Base-by-base conservation (phyloP, 2,113 vertebrate species). In the Uria lomvia region DNA sequence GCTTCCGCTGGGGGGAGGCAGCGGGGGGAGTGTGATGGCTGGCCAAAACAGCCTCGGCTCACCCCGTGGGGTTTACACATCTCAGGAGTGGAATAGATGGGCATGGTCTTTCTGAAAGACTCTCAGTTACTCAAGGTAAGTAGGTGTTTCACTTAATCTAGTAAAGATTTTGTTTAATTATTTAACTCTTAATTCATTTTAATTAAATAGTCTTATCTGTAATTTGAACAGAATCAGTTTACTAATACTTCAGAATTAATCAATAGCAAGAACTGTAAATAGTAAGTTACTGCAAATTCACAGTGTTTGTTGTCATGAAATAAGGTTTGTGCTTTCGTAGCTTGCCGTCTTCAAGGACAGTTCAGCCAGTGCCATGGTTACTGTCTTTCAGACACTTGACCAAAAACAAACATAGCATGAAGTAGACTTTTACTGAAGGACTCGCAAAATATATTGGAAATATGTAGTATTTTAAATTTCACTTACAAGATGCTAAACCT, bases 61-160 rank as follows among this genome's bases (percentile, higher is more conserved):
- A 9, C 45, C 29, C 63, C 0, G 0, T 15, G 32, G 53, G 60
- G 8, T 22, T 73, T 60, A 14, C 5, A 12, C 52, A 12, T 60
- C 72, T 80, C 15, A 1, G 50, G 72, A 91, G 70, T 34, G 60
- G 56, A 86, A 26, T 92, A 94, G 58, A 76, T 75, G 91, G 52
- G 70, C 52, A 52, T 20, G 77, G 36, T 45, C 47, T 91, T 63
- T 74, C 80, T 70, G 74, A 75, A 75, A 67, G 53, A 43, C 36
- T 52, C 56, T 38, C 73, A 27, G 34, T 78, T 52, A 21, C 29
- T 45, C 58, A 55, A 93, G 96, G 96, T 96, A 96, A 96, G 96
- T 96, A 45, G 42, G 27, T 42, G 26, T 74, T 92, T 90, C 22
- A 18, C 58, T 86, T 73, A 14, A 30, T 62, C 53, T 62, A 50